Evolutionary conservation across 2,888 invertebrate genomes (phyloP).

Genomic region (Aplocera efformata): DNA sequence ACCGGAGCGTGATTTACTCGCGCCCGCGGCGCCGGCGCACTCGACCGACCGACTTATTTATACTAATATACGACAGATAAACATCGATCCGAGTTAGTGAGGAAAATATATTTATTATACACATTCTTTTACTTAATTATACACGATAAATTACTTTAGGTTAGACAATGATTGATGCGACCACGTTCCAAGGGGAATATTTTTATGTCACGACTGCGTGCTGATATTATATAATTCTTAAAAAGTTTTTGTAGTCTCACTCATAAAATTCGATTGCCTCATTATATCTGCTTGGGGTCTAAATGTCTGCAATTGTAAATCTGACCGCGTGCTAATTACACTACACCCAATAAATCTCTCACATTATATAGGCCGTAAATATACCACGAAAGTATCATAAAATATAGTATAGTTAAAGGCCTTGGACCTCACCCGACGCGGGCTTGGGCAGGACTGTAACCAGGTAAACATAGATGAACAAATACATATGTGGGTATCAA

Average conservation of each 20-base stretch:
- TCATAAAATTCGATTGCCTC: slow-evolving; percentile 39
- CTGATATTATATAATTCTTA: too few species aligned
- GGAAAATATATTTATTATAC: slow-evolving; percentile 7
- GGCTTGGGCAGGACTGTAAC: slow-evolving; percentile 22
- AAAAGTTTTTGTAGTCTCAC: slow-evolving; percentile 5
- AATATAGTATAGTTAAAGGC: slow-evolving; percentile 64
- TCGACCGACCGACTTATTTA: slow-evolving; percentile 55
- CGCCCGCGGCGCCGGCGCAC: slow-evolving; percentile 75
- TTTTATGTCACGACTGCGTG: too few species aligned
- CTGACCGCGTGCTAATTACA: slow-evolving; percentile 67
- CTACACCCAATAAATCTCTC: slow-evolving; percentile 66
- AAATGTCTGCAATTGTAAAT: slow-evolving; percentile 52
- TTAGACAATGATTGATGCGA: slow-evolving; percentile 2
- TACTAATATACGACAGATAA: slow-evolving; percentile 76
- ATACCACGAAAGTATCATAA: slow-evolving; percentile 60
- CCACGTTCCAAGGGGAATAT: background rate
- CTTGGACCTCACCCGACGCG: slow-evolving; percentile 74
- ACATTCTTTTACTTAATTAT: slow-evolving; percentile 8
- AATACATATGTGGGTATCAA: too few species aligned
- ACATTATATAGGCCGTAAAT: slow-evolving; percentile 70
- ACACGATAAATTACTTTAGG: slow-evolving; percentile 5
- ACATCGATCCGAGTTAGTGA: slow-evolving; percentile 54
- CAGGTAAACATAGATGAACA: background rate
- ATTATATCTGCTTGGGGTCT: slow-evolving; percentile 37
- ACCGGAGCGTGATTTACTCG: slow-evolving; percentile 65